Evolutionary conservation across 2,888 invertebrate species (phyloP).

Genomic region (Gnatocerus cornutus): DNA sequence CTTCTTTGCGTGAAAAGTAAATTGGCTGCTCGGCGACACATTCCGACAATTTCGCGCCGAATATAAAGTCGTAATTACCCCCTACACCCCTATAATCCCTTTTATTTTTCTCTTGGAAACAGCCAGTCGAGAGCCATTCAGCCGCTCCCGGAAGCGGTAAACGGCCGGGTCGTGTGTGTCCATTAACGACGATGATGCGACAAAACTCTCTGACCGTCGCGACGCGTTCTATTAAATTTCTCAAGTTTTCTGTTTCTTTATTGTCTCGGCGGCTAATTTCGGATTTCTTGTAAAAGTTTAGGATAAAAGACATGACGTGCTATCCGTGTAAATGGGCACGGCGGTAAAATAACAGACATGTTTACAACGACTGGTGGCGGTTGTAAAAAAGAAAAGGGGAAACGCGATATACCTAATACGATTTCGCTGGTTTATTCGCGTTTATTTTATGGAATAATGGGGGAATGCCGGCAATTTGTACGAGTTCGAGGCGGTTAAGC

Average conservation of each 20-base stretch:
- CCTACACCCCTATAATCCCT: slow-evolving; percentile 5
- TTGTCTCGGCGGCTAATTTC: background rate
- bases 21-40: no score
- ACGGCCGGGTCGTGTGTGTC: background rate
- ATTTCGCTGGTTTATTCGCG: slow-evolving; percentile 5
- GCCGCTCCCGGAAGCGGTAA: slow-evolving; percentile 12
- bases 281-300: slow-evolving; percentile 13
- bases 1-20: no score
- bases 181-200: slow-evolving; percentile 21
- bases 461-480: background rate
- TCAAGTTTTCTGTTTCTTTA: background rate
- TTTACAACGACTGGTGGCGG: slow-evolving; percentile 19
- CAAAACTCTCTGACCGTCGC: slow-evolving; percentile 10
- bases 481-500: background rate
- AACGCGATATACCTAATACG: slow-evolving; percentile 13
- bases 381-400: slow-evolving; percentile 20
- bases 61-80: slow-evolving; percentile 11
- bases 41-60: background rate
- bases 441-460: slow-evolving; percentile 12
- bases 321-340: slow-evolving; percentile 9
- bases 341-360: slow-evolving; percentile 23
- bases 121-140: slow-evolving; percentile 5
- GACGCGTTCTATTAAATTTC: slow-evolving; percentile 20
- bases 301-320: background rate
- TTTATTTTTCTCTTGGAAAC: slow-evolving; percentile 5